Base-by-base conservation (phyloP, 1,140 invertebrate species). In the Zaprionus davidi region DNA sequence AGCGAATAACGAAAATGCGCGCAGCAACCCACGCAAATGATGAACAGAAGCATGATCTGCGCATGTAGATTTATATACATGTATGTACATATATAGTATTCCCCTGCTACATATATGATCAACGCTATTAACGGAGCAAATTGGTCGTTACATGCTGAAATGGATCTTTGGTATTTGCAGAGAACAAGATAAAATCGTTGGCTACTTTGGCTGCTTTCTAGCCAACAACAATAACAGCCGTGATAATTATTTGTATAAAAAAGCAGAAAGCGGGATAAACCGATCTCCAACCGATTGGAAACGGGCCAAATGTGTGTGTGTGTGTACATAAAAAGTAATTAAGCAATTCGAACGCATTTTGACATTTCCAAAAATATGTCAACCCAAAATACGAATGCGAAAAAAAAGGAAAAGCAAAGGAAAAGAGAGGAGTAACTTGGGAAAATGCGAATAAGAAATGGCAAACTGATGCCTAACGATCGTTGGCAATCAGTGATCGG, bases 311-410 rank as follows among this genome's bases (percentile, higher is more conserved):
- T 53, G 36, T 22, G 57, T 72, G 36, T 72, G 36, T 34, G 31
- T 66, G 41, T 17, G 41, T 44, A 51, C 73, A 59, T 74, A 71
- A 81, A 90, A 84, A 90, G 86, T 88, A 88, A 90, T 90, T 90
- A 85, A 88, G 85, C 85, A 79, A 79, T 88, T 79, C 67, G 46
- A 88, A 79, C 59, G 70, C 70, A 70, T 90, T 88, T 88, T 90
- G 86, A 88, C 85, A 88, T 85, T 90, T 88, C 85, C 81, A 85
- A 88, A 88, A 88, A 88, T 88, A 88, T 88, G 85, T 85, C 86
- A 88, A 81, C 78, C 57, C 64, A 60, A 78, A 79, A 66, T 56
- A 73, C 75, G 84, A 69, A 84, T 83, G 78, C 65, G 62, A 78
- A 81, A 82, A 67, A 64, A 60, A 71, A 31, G 1, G 9, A 24